Percentiles rank a stretch among this genome's conserved stretches.
These are phyloP conservation scores for Odontomachus brunneus DNA, from an alignment of 1,140 invertebrate genomes.

Conservation along the genomic window DNA sequence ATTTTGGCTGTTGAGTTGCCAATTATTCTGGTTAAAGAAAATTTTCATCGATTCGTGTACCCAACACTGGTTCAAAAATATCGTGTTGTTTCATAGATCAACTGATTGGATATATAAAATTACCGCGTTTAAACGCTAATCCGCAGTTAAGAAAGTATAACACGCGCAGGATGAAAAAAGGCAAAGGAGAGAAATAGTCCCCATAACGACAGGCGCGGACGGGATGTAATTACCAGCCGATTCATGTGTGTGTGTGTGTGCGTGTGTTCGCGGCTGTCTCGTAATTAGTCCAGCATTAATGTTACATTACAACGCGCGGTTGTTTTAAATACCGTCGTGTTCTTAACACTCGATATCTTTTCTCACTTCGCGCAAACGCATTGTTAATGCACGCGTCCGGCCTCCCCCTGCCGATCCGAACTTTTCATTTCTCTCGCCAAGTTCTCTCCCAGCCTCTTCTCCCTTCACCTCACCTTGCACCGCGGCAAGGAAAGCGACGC, in stretches of 20 bases:
- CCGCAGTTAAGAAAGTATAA: background rate
- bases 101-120: background rate
- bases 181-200: background rate
- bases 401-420: background rate
- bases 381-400: background rate
- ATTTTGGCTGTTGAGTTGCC: too few relatives aligned
- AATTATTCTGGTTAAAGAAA: too few relatives aligned
- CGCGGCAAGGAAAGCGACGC: background rate
- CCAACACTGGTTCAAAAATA: too few relatives aligned
- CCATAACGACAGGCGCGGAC: background rate
- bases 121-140: background rate
- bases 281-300: slow-evolving; percentile 35
- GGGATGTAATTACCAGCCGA: slow-evolving; percentile 27
- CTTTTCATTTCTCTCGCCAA: too few relatives aligned
- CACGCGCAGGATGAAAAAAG: background rate
- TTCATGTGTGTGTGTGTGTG: background rate
- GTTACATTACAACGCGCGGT: background rate
- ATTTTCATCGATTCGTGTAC: too few relatives aligned
- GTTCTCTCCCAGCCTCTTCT: too few relatives aligned
- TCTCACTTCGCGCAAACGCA: slow-evolving; percentile 9
- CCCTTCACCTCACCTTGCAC: too few relatives aligned
- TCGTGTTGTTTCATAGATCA: background rate
- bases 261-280: background rate
- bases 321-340: slow-evolving; percentile 12
- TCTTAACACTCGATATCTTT: slow-evolving; percentile 3